Evolutionary conservation across 2,113 vertebrate genomes (phyloP).

Genomic region (Prietella phreatophila): DNA sequence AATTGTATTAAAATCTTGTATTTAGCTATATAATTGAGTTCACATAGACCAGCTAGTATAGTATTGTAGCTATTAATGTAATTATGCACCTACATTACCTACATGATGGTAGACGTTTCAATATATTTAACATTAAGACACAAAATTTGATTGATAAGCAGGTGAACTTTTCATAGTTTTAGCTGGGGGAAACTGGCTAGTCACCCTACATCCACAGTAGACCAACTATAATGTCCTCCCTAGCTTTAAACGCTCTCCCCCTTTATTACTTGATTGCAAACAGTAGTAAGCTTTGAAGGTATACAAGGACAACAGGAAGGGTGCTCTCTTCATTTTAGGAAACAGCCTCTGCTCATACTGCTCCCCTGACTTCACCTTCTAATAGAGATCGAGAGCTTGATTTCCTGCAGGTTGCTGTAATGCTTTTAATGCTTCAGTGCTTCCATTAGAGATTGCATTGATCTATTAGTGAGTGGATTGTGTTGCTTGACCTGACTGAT

Average conservation of each 20-base stretch:
- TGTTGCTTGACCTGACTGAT: conserved; percentile 21
- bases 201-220: neutral
- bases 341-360: conserved; percentile 22
- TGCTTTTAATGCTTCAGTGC: conserved; percentile 26
- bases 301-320: conserved; percentile 44
- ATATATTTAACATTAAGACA: neutral
- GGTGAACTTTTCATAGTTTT: neutral
- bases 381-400: conserved; percentile 9
- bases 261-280: neutral
- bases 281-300: conserved; percentile 40
- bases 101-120: neutral
- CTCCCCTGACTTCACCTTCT: conserved; percentile 15
- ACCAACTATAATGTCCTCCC: conserved; percentile 1
- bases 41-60: neutral
- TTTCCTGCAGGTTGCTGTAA: conserved; percentile 34
- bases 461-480: conserved; percentile 14
- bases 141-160: no score
- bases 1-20: neutral
- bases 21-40: neutral
- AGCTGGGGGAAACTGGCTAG: conserved; percentile 9
- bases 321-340: conserved; percentile 27
- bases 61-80: neutral
- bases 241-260: neutral
- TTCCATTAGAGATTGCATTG: conserved; percentile 14
- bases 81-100: neutral